phyloP scores from a whole-genome alignment of 2,888 invertebrate species.

The Epinotia nisella region DNA sequence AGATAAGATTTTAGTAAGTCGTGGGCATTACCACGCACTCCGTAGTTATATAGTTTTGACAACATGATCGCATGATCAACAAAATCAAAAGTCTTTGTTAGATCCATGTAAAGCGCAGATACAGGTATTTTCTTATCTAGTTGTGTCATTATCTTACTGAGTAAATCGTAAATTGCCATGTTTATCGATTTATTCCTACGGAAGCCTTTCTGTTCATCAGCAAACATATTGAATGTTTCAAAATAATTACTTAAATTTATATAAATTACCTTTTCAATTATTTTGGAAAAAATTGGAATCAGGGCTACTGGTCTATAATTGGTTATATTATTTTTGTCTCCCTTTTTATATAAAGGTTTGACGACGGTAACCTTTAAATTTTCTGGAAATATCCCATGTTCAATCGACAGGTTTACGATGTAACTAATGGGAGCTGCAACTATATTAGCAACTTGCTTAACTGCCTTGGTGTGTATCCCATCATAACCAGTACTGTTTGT shows the following conservation, averaged over 20 bases:
- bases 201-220: slow-evolving; percentile 19
- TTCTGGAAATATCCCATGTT: slow-evolving; percentile 35
- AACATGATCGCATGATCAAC: slow-evolving; percentile 44
- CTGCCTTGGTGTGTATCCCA: background rate
- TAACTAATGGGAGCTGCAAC: slow-evolving; percentile 21
- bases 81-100: slow-evolving; percentile 47
- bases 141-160: background rate
- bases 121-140: slow-evolving; percentile 37
- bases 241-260: no score
- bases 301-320: slow-evolving; percentile 38
- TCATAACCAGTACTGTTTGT: no score
- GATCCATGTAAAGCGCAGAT: slow-evolving; percentile 16
- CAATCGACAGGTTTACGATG: slow-evolving; percentile 28
- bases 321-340: slow-evolving; percentile 20
- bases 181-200: slow-evolving; percentile 29
- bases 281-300: no score
- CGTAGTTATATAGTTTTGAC: no score
- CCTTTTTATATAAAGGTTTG: slow-evolving; percentile 41
- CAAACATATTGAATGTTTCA: no score
- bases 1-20: no score
- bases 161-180: slow-evolving; percentile 27
- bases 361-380: slow-evolving; percentile 31
- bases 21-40: no score
- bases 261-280: no score
- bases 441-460: slow-evolving; percentile 5